A percentile compares a stretch with the other conserved stretches of the same genome.
These are phyloP conservation scores for Diadophis punctatus DNA, from an alignment of 2,113 vertebrate species.

Conservation along the genomic window DNA sequence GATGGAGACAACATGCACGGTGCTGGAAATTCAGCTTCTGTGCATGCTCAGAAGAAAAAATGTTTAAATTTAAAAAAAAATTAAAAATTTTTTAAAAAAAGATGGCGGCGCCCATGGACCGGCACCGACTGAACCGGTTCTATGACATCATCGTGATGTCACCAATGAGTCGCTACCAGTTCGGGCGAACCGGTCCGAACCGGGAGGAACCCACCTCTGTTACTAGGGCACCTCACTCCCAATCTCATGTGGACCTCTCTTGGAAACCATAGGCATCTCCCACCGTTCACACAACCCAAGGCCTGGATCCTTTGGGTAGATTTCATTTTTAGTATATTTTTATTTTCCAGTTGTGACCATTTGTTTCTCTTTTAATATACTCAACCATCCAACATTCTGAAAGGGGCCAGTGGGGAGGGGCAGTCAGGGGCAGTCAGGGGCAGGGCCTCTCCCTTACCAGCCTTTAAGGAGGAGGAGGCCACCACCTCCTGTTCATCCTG, in stretches of 20 bases:
- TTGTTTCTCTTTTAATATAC: background rate
- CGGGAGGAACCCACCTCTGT: no score
- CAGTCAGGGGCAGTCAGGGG: no score
- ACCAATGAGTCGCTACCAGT: no score
- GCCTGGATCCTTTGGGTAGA: background rate
- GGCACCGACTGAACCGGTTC: no score
- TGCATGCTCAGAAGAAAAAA: no score
- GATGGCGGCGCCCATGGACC: no score
- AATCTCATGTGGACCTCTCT: background rate
- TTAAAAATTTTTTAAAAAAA: no score
- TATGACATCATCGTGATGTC: no score
- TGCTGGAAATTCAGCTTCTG: no score
- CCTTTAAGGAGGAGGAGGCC: background rate
- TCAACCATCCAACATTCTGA: background rate
- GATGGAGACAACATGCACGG: no score
- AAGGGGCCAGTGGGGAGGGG: background rate
- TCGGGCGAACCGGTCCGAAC: no score
- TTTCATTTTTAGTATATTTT: background rate
- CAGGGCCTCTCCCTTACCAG: background rate
- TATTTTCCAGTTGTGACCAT: background rate
- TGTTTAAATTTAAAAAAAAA: no score
- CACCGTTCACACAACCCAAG: background rate
- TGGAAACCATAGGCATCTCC: background rate
- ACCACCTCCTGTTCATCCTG: background rate
- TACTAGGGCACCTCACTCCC: background rate